A percentile compares a stretch with the other conserved stretches of the same genome.
Conservation (phyloP, 92 coral and sea anemone genomes). For the Siderastrea radians region DNA sequence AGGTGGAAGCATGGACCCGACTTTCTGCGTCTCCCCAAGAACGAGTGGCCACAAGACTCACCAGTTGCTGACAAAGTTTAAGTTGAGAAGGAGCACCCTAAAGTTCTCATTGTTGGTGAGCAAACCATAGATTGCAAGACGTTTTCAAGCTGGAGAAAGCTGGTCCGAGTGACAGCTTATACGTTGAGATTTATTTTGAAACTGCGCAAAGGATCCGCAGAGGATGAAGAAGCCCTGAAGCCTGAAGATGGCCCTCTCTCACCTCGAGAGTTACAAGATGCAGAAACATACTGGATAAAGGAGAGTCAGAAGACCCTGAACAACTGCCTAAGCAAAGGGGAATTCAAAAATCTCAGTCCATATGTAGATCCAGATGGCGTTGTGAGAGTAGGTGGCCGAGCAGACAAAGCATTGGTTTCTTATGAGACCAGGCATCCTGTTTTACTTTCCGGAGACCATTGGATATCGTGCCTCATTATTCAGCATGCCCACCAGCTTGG, state of each 20-base stretch:
- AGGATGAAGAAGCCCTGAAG: background rate
- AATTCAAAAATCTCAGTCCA: constrained; percentile 55
- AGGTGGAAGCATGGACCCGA: constrained; percentile 63
- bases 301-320: constrained; percentile 49
- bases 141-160: constrained; percentile 73
- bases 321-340: constrained; percentile 47
- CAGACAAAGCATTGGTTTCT: constrained; percentile 55
- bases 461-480: constrained; percentile 60
- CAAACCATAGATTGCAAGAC: constrained; percentile 45
- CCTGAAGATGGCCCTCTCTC: constrained; percentile 38
- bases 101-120: constrained; percentile 2
- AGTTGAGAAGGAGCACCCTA: background rate
- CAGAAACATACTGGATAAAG: constrained; percentile 42
- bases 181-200: constrained; percentile 31
- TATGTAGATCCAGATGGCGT: constrained; percentile 37
- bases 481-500: constrained; percentile 38
- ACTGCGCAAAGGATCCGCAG: background rate
- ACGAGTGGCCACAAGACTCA: constrained; percentile 48
- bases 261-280: constrained; percentile 44
- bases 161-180: constrained; percentile 60
- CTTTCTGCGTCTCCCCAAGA: constrained; percentile 48
- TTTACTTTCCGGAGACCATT: constrained; percentile 40
- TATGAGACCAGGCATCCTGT: constrained; percentile 53
- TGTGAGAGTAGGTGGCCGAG: constrained; percentile 63
- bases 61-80: constrained; percentile 17